Percentiles rank a stretch among this genome's conserved stretches.
Evolutionary conservation across 2,797 vertebrate genomes (phyloP).

Genomic region (Sparidentex hasta): DNA sequence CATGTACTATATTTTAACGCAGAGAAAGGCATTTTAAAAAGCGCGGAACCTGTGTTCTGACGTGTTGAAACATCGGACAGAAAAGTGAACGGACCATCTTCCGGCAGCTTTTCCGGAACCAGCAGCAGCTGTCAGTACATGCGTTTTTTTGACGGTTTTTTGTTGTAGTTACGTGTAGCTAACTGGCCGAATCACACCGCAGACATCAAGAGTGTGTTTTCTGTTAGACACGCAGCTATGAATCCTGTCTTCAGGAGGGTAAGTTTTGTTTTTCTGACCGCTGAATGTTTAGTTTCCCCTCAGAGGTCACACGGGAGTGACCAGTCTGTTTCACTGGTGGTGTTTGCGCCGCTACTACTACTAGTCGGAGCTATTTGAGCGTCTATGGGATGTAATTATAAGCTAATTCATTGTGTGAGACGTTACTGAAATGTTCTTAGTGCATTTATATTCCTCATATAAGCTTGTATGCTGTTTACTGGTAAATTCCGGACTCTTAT

Average conservation of each 20-base stretch:
- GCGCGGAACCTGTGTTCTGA: constrained; percentile 14
- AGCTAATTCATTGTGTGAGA: too few relatives aligned
- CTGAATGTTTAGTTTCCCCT: not conserved
- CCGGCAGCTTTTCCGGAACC: constrained; percentile 5
- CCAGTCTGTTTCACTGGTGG: not conserved
- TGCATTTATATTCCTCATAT: too few relatives aligned
- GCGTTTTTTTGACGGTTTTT: not conserved
- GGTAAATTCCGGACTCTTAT: too few relatives aligned
- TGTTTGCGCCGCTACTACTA: not conserved
- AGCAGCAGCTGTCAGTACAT: rapidly evolving
- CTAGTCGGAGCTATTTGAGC: too few relatives aligned
- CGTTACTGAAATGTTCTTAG: too few relatives aligned
- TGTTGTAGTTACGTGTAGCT: not conserved
- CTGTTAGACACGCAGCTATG: constrained; percentile 33
- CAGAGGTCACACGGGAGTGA: constrained; percentile 55
- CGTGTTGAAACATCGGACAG: not conserved
- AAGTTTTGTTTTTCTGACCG: not conserved
- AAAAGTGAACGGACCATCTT: not conserved
- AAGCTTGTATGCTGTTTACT: too few relatives aligned
- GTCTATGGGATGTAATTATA: not conserved
- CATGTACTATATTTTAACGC: not conserved
- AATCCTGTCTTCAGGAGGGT: constrained; percentile 67
- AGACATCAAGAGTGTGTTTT: not conserved
- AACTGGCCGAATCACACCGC: rapidly evolving
- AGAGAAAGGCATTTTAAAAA: not conserved